Base-by-base conservation (phyloP, 1,140 invertebrate species). In the Neoseiulus cucumeris region DNA sequence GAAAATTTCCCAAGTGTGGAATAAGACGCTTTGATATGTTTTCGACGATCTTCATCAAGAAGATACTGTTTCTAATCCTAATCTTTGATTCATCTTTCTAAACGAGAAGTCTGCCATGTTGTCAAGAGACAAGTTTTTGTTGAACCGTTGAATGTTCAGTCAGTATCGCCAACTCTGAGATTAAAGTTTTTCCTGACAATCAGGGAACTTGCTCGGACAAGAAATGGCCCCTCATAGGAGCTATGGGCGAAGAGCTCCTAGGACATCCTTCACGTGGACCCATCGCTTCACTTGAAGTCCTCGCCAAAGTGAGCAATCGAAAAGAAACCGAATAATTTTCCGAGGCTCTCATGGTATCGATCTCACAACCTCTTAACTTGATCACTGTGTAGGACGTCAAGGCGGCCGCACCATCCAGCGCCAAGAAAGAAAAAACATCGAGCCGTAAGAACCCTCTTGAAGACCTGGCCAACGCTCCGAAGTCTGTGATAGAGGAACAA, bases 201-300 rank as follows among this genome's bases (percentile, higher is more conserved):
- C 65, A 69, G 7, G 73, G 73, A 7, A 47, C 66, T 1, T 74
- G 90, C 72, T 82, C 84, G 14, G 84, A 87, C 64, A 84, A 87
- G 0, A 89, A 87, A 74, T 94, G 91, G 75, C 91, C 91, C 0
- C 75, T 95, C 14, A 91, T 95, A 71, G 85, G 86, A 28, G 87
- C 88, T 20, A 94, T 95, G 82, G 84, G 86, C 66, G 89, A 94
- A 75, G 89, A 92, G 75, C 78, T 94, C 0, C 73, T 84, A 2
- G 89, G 89, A 20, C 84, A 67, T 51, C 44, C 68, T 18, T 59
- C 51, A 4, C 51, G 51, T 1, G 51, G 51, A 17, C 51, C 51
- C 25, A 59, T 59, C 22, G 22, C 14, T 20, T 59, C 51, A 14
- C 51, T 59, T 33, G 51, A 59, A 25, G 33, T 29, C 17, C 51